Evolutionary conservation across 30 jellyfish, hydroid and myxozoan genomes (phyloP).

Genomic region (Nemopilema nomurai): DNA sequence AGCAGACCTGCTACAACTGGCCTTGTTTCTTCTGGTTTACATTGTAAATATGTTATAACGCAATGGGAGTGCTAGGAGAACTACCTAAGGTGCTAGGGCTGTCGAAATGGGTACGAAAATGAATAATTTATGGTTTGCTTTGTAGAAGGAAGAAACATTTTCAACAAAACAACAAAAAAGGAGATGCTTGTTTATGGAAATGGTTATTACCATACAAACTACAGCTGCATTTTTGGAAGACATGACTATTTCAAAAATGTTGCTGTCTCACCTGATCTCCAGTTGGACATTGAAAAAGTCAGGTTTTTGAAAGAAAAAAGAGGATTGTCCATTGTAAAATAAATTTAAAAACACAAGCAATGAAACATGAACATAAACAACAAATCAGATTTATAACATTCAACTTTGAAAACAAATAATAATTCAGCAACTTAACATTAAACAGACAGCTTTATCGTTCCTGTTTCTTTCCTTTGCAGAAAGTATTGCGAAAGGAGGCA

Average conservation of each 20-base stretch:
- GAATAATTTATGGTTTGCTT: neutral
- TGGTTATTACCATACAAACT: neutral
- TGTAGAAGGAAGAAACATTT: neutral
- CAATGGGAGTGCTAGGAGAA: no score
- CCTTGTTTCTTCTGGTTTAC: no score
- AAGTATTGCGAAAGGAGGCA: neutral
- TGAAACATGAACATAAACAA: neutral
- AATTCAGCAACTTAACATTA: neutral
- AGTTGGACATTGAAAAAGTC: neutral
- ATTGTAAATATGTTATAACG: no score
- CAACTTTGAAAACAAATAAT: neutral
- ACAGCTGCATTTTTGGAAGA: neutral
- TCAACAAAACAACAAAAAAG: neutral
- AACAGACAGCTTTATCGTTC: neutral
- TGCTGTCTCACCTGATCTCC: neutral
- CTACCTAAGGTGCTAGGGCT: neutral
- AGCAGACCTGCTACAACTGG: no score
- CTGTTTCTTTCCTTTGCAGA: neutral
- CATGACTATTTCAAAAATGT: neutral
- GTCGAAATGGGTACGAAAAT: neutral
- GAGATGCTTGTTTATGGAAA: conserved; percentile 9
- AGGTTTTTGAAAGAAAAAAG: conserved; percentile 1
- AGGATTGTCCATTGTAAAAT: neutral
- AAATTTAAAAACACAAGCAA: neutral
- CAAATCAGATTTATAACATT: neutral